Evolutionary conservation across 2,113 vertebrate species (phyloP), one percentile per base, ranked within the genome.

Genomic region (Dromiciops gliroides): DNA sequence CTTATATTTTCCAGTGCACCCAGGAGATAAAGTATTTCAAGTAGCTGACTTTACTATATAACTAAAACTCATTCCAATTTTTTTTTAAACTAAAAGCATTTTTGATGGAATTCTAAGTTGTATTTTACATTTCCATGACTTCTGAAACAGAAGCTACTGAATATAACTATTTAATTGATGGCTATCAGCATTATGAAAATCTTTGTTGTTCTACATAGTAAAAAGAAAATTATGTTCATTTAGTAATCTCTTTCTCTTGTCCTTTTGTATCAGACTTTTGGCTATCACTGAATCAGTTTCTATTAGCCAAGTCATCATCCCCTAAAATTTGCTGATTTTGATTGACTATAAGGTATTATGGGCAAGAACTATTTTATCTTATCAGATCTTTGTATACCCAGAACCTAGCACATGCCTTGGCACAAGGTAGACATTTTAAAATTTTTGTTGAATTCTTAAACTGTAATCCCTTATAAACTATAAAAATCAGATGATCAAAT

Each of bases 51-150:
- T 89, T 90, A 91, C 52, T 75, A 26, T 47, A 75, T 92, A 91
- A 67, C 6, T 89, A 51, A 96, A 95, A 67, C 31, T 91, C 52
- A 92, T 51, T 26, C 2, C 51, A 91, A 92, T 49, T 92, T 95
- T 53, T 89, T 93, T 95, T 94, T n/a, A n/a, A n/a, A 89, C 89
- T 95, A 92, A n/a, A 96, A 90, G 93, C 53, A 90, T 11, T 51
- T 48, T 11, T 89, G 11, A 90, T 24, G 67, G 6, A 83, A 31
- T 60, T 60, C 28, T 31, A 60, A 31, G 37, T 31, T 60, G 50
- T 48, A 56, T 37, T 60, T 67, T 12, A 52, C 67, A 53, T 90
- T 93, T 75, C 51, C 24, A 90, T 93, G 28, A 50, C 47, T 91
- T 89, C 91, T 49, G 92, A 92, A 94, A 50, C 2, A 91, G 22